These are phyloP conservation scores for Himalopsyche phryganea DNA, from an alignment of 1,140 invertebrate genomes.

Conservation along the genomic window DNA sequence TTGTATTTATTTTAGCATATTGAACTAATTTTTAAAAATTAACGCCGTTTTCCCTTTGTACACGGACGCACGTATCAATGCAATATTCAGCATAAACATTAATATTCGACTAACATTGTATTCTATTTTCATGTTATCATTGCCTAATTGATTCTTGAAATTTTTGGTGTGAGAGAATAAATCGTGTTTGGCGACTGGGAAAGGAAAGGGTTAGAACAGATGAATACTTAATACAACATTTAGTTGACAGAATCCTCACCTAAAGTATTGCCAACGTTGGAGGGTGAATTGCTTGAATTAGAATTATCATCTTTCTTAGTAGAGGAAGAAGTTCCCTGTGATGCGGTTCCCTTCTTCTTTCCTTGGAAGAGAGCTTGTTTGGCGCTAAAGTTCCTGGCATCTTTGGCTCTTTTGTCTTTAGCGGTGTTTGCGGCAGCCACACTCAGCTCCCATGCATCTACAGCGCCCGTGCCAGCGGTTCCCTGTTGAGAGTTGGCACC, in stretches of 20 bases:
- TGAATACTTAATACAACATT: too few relatives aligned
- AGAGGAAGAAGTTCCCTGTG: constrained; percentile 1
- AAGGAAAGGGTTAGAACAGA: too few relatives aligned
- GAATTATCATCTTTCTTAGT: constrained; percentile 25
- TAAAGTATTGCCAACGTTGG: constrained; percentile 19
- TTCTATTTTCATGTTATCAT: too few relatives aligned
- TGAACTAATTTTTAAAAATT: too few relatives aligned
- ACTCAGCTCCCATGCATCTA: constrained; percentile 58
- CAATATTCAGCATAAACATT: too few relatives aligned
- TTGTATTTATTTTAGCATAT: too few relatives aligned
- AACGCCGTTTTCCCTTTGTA: too few relatives aligned
- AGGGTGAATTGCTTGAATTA: constrained; percentile 9
- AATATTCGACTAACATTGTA: too few relatives aligned
- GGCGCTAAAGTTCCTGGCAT: constrained; percentile 61
- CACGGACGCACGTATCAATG: too few relatives aligned
- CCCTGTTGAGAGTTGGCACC: background rate
- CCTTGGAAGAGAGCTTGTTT: constrained; percentile 39
- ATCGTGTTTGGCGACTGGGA: too few relatives aligned
- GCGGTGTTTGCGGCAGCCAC: constrained; percentile 77
- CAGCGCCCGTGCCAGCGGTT: constrained; percentile 37
- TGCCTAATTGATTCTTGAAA: too few relatives aligned
- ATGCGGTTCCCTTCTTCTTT: constrained; percentile 18
- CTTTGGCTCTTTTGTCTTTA: constrained; percentile 78
- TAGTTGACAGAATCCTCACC: constrained; percentile 6
- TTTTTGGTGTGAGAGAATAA: too few relatives aligned